Base-by-base conservation (phyloP, 2,888 invertebrate genomes). In the Oscheius sp. region DNA sequence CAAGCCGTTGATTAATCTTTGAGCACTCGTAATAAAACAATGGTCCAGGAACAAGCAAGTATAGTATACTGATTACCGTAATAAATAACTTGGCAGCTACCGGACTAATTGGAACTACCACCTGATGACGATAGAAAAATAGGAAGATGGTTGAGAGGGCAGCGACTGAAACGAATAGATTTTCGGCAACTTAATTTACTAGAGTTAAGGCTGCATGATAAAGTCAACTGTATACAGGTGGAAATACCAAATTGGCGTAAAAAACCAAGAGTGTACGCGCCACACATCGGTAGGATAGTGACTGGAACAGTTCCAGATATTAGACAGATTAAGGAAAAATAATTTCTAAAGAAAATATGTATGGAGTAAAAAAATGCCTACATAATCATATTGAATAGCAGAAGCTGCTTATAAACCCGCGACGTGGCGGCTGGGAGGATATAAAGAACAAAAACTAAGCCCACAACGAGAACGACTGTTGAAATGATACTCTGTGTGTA, bases 101-200 rank as follows among this genome's bases (percentile, higher is more conserved):
- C 8, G 38, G 6, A 9, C 26, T n/a, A 5, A 44, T 24, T 22
- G 59, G 44, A 9, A 44, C 41, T 6, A 59, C 20, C n/a, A 59
- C 30, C 28, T 44, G 59, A 44, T 59, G 44, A 17, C 59, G 41
- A 14, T 59, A 59, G 59, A 59, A 59, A 41, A 59, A 59, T n/a
- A 59, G 28, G 28, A 44, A 59, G 2, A 59, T 59, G n/a, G 59
- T 59, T 0, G 59, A 59, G 28, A 59, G 44, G 1, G 59, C 59
- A 59, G 59, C 24, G n/a, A 44, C 59, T 59, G 20, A 59, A 59
- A 38, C 2, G n/a, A n/a, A n/a, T n/a, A n/a, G n/a, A n/a, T n/a
- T n/a, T n/a, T n/a, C n/a, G n/a, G n/a, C 36, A 36, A 36, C 8
- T 22, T 50, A 51, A 20, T 41, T 57, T 57, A 59, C 59, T 28